Base-by-base conservation (phyloP, 2,113 vertebrate species). In the Regulus satrapa region DNA sequence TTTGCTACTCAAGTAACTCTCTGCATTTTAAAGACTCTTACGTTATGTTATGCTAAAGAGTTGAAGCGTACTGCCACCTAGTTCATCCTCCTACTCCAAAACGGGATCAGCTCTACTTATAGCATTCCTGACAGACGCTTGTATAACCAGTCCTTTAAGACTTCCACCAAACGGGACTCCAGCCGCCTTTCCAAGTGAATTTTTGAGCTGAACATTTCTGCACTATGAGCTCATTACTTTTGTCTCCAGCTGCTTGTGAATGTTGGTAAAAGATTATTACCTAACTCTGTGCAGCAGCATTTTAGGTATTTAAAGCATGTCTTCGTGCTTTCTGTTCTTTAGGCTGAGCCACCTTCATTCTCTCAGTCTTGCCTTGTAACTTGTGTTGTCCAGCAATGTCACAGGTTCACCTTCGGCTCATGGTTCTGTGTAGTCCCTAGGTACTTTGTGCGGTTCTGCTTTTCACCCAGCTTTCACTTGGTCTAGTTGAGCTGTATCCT, bases 41-140 rank as follows among this genome's bases (percentile, higher is more conserved):
- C 49, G 49, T 94, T 92, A 94, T 69, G 86, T 93, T 93, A 92
- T 95, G 82, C 79, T 90, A 80, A 88, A 92, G 72, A 92, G 64
- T 80, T 95, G 96, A 95, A 61, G 75, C 96, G 91, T 85, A 90
- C 85, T 96, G 94, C 96, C 95, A 93, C 95, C 92, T 96, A 92
- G 94, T 95, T 94, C 92, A 90, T 95, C 94, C 96, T 97, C 95
- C 96, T 93, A 95, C 96, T 94, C 82, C 88, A 63, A 92, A 92
- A 64, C 59, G 90, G 89, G 80, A 96, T 80, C 68, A 59, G 51
- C 55, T 95, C 96, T 95, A 96, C 96, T 95, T 97, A 90, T 93
- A 94, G 96, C 88, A 93, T 71, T 95, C 59, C 91, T 90, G 95
- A 95, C 91, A 97, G 96, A 97, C 95, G 88, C 94, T 97, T 97